Base-by-base conservation (phyloP, 2,797 vertebrate genomes). In the Masticophis lateralis region DNA sequence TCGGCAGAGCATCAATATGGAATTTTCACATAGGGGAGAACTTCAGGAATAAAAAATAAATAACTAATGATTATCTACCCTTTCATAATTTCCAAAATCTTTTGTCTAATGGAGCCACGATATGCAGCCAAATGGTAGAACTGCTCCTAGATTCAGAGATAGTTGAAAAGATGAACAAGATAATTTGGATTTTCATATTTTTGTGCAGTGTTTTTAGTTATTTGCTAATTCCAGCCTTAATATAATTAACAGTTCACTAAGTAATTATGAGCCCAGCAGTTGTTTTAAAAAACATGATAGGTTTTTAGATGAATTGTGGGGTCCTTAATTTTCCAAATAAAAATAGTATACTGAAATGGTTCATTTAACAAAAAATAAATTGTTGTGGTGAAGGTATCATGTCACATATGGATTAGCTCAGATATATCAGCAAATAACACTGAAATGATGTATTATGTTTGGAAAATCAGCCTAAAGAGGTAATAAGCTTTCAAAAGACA, bases 381-480 rank as follows among this genome's bases (percentile, higher is more conserved):
- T 69, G n/a, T 92, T 59, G 43, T n/a, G 60, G 6, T 37, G 12
- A 59, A 59, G 32, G 53, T 87, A 57, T 43, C 32, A 86, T 57
- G 25, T 86, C 69, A 92, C 20, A 4, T 89, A 69, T 51, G n/a
- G 79, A 91, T 91, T 94, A 74, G 16, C 18, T 47, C 60, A 43
- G 51, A 57, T 18, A 91, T 86, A 53, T 63, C 43, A 89, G 61
- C 25, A n/a, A 69, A 55, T 57, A 74, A 57, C 83, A 12, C 55
- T 90, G n/a, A 25, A 91, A 87, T 87, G 25, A 86, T 83, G 51
- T 69, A 89, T 88, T 91, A 89, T 59, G 53, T 69, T 94, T 86
- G 55, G 61, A 89, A 86, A 91, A 87, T 74, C 79, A 43, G 61
- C 90, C 66, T 37, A 94, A 93, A 94, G 90, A 89, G 92, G 91